Evolutionary conservation across 2,888 invertebrate genomes (phyloP), one percentile per base, ranked within the genome.

Genomic region (Griposia aprilina): DNA sequence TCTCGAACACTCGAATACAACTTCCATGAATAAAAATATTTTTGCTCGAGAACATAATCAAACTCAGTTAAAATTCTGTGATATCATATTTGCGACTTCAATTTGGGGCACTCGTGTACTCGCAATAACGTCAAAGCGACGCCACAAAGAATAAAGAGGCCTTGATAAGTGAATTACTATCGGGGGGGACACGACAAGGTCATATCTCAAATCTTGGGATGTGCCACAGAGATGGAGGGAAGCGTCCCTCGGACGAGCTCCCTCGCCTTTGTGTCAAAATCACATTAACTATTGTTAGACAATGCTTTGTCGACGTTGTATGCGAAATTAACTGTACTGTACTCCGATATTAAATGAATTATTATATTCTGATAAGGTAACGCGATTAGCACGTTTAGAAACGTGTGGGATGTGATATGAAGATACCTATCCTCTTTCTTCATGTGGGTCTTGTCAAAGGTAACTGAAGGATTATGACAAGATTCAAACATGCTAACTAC

Each of bases 201-300:
- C 93, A 90, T 91, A 92, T 91, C 91, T 92, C 88, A 87, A 89
- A 91, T 92, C 91, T 91, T 81, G 80, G 82, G 81, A 76, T 85
- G 83, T 87, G 82, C 69, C 83, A 69, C 70, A 83, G 82, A 78
- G 78, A 86, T 76, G 85, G 86, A 84, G 87, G 88, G 86, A 84
- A 81, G 67, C 88, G 84, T 81, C 87, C 88, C 87, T 84, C 84
- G 81, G 88, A 79, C 85, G 74, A 60, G 65, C 81, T 81, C 82
- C 87, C 89, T 83, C 85, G 84, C 87, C 90, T 91, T 94, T 94
- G 92, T 93, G 90, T 87, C 90, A 89, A 91, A 94, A 94, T 93
- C 91, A 93, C 92, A 94, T 94, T 93, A 94, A 87, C 93, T 87
- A 92, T 94, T 94, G 93, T 94, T 93, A 90, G 87, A 86, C 82